Evolutionary conservation across 2,888 invertebrate genomes (phyloP).

Genomic region (Ennomos quercinarius): DNA sequence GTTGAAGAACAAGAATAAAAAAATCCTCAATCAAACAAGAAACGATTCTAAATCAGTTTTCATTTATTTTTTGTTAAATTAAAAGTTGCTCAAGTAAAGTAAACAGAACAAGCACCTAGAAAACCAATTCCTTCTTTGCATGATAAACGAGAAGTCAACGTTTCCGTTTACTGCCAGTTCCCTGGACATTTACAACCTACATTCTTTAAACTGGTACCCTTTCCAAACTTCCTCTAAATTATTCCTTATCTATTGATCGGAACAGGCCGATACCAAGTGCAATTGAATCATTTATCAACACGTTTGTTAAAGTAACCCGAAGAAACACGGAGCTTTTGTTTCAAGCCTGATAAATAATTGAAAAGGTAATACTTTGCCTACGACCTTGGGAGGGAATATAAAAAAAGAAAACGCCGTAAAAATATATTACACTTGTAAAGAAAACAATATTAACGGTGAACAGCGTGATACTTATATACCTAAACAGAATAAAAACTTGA

Average conservation of each 20-base stretch:
- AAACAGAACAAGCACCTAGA: neutral
- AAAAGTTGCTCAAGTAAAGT: no score
- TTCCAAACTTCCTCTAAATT: conserved; percentile 34
- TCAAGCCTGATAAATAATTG: conserved; percentile 22
- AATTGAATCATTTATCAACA: conserved; percentile 49
- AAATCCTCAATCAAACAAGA: no score
- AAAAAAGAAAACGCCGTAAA: neutral
- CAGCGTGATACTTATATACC: no score
- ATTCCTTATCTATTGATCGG: conserved; percentile 37
- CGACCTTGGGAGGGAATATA: conserved; percentile 1
- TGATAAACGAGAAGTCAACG: no score
- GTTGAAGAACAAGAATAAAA: no score
- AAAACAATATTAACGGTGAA: neutral
- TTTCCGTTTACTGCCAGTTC: no score
- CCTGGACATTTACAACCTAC: neutral
- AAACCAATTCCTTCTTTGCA: neutral
- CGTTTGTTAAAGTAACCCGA: conserved; percentile 39
- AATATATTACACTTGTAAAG: neutral
- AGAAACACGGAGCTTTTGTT: conserved; percentile 24
- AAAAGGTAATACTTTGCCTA: conserved; percentile 10
- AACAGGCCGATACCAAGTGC: conserved; percentile 36
- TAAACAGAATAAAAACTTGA: no score
- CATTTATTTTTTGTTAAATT: no score
- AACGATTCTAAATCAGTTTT: no score
- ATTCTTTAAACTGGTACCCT: conserved; percentile 28